phyloP scores from a whole-genome alignment of 2,797 vertebrate genomes.

The Coluber constrictor region DNA sequence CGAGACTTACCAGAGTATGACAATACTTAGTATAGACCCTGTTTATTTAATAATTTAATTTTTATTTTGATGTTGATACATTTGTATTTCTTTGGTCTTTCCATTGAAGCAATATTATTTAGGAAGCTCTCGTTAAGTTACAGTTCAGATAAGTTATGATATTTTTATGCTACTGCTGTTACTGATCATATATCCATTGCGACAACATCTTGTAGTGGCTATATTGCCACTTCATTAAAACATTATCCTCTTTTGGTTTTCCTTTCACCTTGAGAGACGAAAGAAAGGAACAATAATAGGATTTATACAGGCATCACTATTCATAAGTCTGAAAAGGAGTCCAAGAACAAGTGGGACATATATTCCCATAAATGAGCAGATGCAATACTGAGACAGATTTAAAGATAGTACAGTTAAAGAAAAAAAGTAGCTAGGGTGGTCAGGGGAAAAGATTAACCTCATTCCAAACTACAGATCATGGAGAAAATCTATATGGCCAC shows the following conservation, averaged over 20 bases:
- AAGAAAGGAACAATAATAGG: neutral
- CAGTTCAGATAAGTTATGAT: neutral
- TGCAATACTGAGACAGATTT: neutral
- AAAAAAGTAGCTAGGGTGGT: neutral
- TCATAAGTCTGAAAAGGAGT: neutral
- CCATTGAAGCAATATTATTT: neutral
- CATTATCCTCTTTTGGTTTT: neutral
- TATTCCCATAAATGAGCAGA: neutral
- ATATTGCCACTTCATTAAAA: neutral
- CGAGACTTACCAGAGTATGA: neutral
- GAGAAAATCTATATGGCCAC: neutral
- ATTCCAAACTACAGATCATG: neutral
- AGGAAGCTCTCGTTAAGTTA: neutral
- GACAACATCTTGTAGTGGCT: neutral
- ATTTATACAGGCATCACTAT: neutral
- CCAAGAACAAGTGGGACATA: neutral
- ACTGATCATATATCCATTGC: neutral
- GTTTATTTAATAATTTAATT: neutral
- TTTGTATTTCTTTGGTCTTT: neutral
- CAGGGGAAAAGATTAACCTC: neutral
- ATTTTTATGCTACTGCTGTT: neutral
- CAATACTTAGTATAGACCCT: neutral
- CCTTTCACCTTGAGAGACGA: neutral
- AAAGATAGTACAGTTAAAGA: neutral
- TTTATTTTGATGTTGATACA: neutral